These are phyloP conservation scores for Dendrocincla fuliginosa DNA, from an alignment of 2,797 vertebrate genomes.

Conservation along the genomic window DNA sequence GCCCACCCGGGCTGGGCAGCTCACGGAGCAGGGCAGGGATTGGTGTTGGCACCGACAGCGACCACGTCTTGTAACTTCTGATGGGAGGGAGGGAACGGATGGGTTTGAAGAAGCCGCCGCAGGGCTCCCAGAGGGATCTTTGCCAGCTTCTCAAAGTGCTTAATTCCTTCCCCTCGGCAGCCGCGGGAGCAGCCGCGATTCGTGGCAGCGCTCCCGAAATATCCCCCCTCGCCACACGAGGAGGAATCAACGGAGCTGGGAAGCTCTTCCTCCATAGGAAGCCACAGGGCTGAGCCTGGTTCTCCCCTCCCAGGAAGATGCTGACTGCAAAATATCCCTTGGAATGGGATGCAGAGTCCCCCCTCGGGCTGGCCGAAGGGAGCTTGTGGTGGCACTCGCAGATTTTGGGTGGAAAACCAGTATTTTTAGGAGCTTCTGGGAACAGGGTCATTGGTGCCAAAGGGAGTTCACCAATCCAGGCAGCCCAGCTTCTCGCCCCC, in stretches of 20 bases:
- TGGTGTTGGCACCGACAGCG: fast-evolving
- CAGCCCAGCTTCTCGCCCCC: neutral
- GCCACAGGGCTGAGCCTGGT: neutral
- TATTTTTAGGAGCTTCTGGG: neutral
- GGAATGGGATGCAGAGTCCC: fast-evolving
- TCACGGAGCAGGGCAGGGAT: neutral
- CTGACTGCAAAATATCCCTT: neutral
- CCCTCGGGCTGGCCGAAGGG: fast-evolving
- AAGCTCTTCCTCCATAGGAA: neutral
- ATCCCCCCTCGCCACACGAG: fast-evolving
- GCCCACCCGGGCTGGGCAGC: neutral
- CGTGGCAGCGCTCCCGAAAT: neutral
- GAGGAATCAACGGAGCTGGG: fast-evolving
- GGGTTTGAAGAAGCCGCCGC: neutral
- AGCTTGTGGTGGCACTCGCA: fast-evolving
- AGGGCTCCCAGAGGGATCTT: neutral
- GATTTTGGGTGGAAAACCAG: neutral
- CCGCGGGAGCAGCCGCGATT: neutral
- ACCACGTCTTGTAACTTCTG: neutral
- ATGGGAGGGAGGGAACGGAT: neutral
- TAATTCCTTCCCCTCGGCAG: neutral
- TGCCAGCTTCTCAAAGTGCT: neutral
- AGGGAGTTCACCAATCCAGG: neutral
- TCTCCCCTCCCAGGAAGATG: neutral
- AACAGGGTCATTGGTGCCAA: neutral